Evolutionary conservation across 2,888 invertebrate genomes (phyloP), one percentile per base, ranked within the genome.

Genomic region (Acanthacorydalis orientalis): DNA sequence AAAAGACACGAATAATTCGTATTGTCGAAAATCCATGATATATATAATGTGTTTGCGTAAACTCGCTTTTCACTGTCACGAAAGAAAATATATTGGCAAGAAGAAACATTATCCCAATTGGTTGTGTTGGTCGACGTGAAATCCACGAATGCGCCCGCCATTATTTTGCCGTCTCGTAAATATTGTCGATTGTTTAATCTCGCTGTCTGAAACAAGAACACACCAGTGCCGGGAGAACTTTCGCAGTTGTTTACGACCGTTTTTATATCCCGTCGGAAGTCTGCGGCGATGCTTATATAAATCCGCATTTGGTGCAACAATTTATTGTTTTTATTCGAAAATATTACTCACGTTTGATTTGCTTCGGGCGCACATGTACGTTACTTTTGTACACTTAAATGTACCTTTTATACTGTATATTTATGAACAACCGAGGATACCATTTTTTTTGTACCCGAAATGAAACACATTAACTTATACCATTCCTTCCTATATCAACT

Each of bases 101-200:
- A 46, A 46, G 46, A 46, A 46, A 46, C 46, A 46, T 46, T 46
- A 46, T 39, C 46, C 39, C 46, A 46, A 46, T 46, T 39, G 46
- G 46, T 16, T 32, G 44, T 16, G 15, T 33, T 37, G n/a, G 38
- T n/a, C 15, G 23, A 23, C 23, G 23, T 23, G 23, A 23, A 23
- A 23, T 23, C 23, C 23, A 23, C 23, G 23, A 23, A 23, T 23
- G 23, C 15, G 44, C 11, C 35, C 15, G 35, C 39, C 46, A 46
- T 46, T 46, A 46, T 39, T 46, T 32, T 39, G 31, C 14, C 39
- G 23, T 46, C 38, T 39, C 38, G 39, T 46, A 46, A 46, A 46
- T 46, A 46, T 46, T 46, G 46, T 39, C 46, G 46, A 46, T 46
- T 39, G 46, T 46, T 46, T 46, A 46, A 46, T 46, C 46, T 39